A percentile compares a stretch with the other conserved stretches of the same genome.
Conservation (phyloP, 2,888 invertebrate genomes). For the Xylophagus ater region DNA sequence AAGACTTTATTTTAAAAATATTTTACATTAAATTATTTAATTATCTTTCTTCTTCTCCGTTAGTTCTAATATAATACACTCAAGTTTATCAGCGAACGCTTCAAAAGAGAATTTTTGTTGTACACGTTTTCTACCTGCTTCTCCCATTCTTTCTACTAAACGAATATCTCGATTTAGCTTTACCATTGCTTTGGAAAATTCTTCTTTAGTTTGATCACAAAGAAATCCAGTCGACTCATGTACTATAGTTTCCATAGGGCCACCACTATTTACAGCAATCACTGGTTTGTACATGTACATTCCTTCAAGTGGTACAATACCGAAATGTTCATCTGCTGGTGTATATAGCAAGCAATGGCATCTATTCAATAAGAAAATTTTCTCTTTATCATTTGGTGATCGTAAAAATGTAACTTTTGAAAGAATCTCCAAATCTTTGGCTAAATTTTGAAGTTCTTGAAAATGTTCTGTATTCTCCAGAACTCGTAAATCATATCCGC, state of each 20-base stretch:
- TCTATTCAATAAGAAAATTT: slow-evolving; percentile 65
- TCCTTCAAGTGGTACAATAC: slow-evolving; percentile 97
- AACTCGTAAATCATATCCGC: slow-evolving; percentile 88
- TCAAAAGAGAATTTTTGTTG: slow-evolving; percentile 72
- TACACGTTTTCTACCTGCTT: slow-evolving; percentile 62
- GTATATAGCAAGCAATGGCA: slow-evolving; percentile 84
- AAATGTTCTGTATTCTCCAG: slow-evolving; percentile 79
- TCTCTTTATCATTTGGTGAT: slow-evolving; percentile 77
- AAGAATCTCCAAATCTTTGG: slow-evolving; percentile 50
- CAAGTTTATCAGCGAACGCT: slow-evolving; percentile 61
- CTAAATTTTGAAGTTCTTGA: slow-evolving; percentile 58
- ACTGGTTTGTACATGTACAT: slow-evolving; percentile 93
- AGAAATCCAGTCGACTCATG: slow-evolving; percentile 72
- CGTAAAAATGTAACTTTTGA: slow-evolving; percentile 72
- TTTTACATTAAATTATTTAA: slow-evolving; percentile 7
- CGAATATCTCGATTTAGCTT: slow-evolving; percentile 52
- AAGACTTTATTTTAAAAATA: background rate
- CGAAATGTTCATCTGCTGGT: slow-evolving; percentile 95
- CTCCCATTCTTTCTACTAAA: slow-evolving; percentile 56
- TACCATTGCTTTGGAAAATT: slow-evolving; percentile 68
- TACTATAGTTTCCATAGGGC: slow-evolving; percentile 83
- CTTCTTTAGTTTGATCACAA: slow-evolving; percentile 54
- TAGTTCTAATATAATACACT: slow-evolving; percentile 30
- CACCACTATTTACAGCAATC: slow-evolving; percentile 89
- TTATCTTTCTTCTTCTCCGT: slow-evolving; percentile 9